These are phyloP conservation scores for Gandaritis pyraliata DNA, from an alignment of 2,888 invertebrate genomes.

Conservation along the genomic window DNA sequence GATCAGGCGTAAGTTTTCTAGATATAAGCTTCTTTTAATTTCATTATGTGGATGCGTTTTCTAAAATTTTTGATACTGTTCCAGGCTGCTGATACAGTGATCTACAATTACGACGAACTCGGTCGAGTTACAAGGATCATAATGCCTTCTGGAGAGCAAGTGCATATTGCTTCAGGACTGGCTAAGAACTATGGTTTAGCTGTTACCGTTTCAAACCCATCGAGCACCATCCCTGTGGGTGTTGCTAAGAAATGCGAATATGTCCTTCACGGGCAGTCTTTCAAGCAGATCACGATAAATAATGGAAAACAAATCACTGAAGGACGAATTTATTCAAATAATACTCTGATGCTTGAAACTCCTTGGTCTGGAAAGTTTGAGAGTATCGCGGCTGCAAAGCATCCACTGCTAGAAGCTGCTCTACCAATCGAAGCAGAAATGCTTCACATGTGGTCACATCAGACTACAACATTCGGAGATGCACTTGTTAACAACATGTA, in stretches of 20 bases:
- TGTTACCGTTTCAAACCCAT: slow-evolving; percentile 87
- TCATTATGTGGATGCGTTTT: background rate
- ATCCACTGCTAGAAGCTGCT: slow-evolving; percentile 92
- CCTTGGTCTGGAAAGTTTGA: slow-evolving; percentile 90
- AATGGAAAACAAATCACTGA: slow-evolving; percentile 89
- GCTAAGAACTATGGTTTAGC: slow-evolving; percentile 91
- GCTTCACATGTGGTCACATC: slow-evolving; percentile 95
- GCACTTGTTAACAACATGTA: slow-evolving; percentile 90
- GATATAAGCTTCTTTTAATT: background rate
- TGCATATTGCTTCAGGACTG: slow-evolving; percentile 90
- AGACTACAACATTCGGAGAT: slow-evolving; percentile 91
- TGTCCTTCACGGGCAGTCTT: slow-evolving; percentile 86
- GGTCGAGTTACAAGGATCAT: slow-evolving; percentile 94
- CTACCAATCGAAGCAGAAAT: slow-evolving; percentile 95
- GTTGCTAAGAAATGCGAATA: slow-evolving; percentile 85
- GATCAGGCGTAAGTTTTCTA: slow-evolving; percentile 88
- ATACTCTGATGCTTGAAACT: slow-evolving; percentile 89
- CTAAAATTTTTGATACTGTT: slow-evolving; percentile 45
- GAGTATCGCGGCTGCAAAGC: slow-evolving; percentile 91
- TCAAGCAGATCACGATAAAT: slow-evolving; percentile 87
- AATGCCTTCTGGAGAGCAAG: slow-evolving; percentile 95
- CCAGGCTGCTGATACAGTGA: slow-evolving; percentile 93
- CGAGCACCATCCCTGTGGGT: slow-evolving; percentile 81
- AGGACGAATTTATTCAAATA: slow-evolving; percentile 90
- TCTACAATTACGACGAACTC: slow-evolving; percentile 95